These are phyloP conservation scores for Gonocerus acuteangulatus DNA, from an alignment of 2,888 invertebrate species.

Conservation along the genomic window DNA sequence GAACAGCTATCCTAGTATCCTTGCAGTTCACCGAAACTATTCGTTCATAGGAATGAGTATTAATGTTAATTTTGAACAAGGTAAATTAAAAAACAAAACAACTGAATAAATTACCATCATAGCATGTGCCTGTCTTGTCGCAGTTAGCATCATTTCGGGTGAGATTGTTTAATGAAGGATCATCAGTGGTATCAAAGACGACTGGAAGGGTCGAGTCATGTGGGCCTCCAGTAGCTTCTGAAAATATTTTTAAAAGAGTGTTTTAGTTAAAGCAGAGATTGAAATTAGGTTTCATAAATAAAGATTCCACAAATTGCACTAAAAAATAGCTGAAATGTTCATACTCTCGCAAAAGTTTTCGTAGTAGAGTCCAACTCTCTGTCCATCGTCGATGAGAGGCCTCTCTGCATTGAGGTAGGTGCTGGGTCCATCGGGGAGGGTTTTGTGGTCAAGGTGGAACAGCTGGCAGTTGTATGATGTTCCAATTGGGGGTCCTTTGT, in stretches of 20 bases:
- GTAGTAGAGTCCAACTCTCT: constrained; percentile 79
- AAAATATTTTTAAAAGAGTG: constrained; percentile 40
- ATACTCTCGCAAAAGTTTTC: constrained; percentile 87
- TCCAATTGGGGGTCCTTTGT: constrained; percentile 58
- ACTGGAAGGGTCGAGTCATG: constrained; percentile 57
- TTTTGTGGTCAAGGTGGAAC: constrained; percentile 86
- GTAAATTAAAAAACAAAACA: neutral
- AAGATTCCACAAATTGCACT: too few species aligned
- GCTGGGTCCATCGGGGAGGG: constrained; percentile 83
- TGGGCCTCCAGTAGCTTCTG: constrained; percentile 46
- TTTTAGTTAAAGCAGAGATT: too few species aligned
- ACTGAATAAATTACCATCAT: constrained; percentile 61
- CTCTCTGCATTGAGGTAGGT: constrained; percentile 83
- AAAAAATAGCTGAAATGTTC: constrained; percentile 40
- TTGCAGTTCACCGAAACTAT: constrained; percentile 88
- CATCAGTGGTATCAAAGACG: constrained; percentile 69
- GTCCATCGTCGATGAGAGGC: constrained; percentile 84
- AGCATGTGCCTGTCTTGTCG: constrained; percentile 90
- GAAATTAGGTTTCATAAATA: too few species aligned
- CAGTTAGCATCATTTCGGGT: constrained; percentile 78
- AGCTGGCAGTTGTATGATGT: constrained; percentile 83
- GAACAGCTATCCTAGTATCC: constrained; percentile 86
- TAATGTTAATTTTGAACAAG: neutral
- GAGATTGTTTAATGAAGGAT: constrained; percentile 62
- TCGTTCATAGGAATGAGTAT: constrained; percentile 5